Evolutionary conservation across 2,797 vertebrate genomes (phyloP), one percentile per base, ranked within the genome.

Genomic region (Perodicticus potto): DNA sequence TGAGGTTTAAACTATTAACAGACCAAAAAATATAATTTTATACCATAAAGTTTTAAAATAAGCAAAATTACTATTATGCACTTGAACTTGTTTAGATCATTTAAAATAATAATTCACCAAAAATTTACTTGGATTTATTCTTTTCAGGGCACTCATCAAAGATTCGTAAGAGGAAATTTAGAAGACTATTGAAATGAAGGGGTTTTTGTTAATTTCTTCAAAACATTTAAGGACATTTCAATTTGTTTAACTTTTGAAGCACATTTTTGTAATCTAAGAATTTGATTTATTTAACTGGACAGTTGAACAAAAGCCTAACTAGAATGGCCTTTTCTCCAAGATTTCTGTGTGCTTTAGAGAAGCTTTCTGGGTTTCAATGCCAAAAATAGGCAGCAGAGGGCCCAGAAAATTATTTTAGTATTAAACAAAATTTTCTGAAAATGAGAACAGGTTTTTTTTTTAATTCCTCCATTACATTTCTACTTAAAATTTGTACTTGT

Each of bases 361-460:
- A 43, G 2, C 43, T 76, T 85, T 6, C 53, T 40, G 20, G 34
- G 4, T 86, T 97, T 97, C 92, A 95, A 12, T 97, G 92, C 88
- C 92, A 84, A 59, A 91, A 85, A 7, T 55, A 92, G 88, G 70
- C 97, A 94, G 95, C 86, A 97, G 97, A 96, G 83, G 86, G 91
- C 96, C 23, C 93, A 96, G 55, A 3, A 91, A 82, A 80, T 81
- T 89, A 80, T 81, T 89, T 40, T 70, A 93, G 63, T 63, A 12
- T 78, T 16, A 25, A n/a, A 53, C 14, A 23, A 93, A 25, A 45
- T 22, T 40, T 59, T 29, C 27, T 89, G 80, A 77, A 93, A 69
- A 2, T 1, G 3, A 93, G n/a, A 53, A 61, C 7, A 55, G 53
- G n/a, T n/a, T n/a, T 16, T 63, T 13, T 88, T 88, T 91, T 32